Base-by-base conservation (phyloP, 2,888 invertebrate species). In the Volucella zonaria region DNA sequence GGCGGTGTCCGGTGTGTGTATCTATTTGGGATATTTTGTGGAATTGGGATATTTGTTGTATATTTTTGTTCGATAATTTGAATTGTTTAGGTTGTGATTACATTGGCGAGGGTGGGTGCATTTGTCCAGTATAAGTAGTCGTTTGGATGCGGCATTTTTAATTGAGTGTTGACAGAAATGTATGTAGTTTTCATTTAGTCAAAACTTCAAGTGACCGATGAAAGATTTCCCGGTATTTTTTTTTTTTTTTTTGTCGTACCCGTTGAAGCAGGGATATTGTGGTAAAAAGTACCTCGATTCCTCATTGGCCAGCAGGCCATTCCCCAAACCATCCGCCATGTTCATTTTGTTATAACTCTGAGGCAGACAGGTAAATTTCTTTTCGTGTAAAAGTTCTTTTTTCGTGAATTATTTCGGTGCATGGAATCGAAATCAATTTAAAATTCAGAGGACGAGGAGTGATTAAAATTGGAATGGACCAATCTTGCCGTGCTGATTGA, bases 261-360 rank as follows among this genome's bases (percentile, higher is more conserved):
- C 31, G 31, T 31, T 31, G 40, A 51, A 15, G 23, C 45, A 45
- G 70, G 83, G 66, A 61, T 58, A 23, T 73, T 68, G 23, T 42
- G 56, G 66, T 59, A 49, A 43, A 40, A 68, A 56, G 45, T 31
- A 2, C 31, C 31, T 31, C 31, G 31, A 31, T 6, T 31, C 43
- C 58, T 62, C 42, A 67, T 51, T 83, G 64, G 43, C 71, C 52
- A 76, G 51, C 31, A 31, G 6, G 31, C 31, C 31, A 31, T 62
- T 68, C 70, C 47, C 75, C 73, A 75, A 75, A 80, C 80, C 59
- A 66, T 80, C 83, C 83, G 83, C 83, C 83, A 83, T 83, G 75
- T 83, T 83, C 79, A 74, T 54, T 54, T 71, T 76, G 70, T 75
- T 59, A 61, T 74, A 73, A 75, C 54, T 80, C 64, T 49, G 70